Evolutionary conservation across 2,113 vertebrate species (phyloP).

Genomic region (Grammomys dolichurus): DNA sequence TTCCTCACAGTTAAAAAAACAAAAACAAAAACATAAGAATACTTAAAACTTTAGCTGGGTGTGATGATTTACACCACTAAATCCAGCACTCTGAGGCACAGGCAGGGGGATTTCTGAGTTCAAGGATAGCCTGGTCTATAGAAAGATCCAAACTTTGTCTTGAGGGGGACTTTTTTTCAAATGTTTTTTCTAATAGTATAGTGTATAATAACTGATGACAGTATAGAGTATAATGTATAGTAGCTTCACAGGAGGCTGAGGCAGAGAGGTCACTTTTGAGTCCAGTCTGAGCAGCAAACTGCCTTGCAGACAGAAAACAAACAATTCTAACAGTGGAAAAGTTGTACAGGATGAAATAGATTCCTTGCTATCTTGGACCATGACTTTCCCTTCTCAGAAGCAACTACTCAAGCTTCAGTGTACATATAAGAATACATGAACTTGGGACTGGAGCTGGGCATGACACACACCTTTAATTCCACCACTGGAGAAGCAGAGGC

Average conservation of each 20-base stretch:
- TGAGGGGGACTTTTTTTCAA: not conserved
- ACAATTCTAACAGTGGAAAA: not conserved
- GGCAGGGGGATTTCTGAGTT: not conserved
- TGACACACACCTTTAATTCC: no score
- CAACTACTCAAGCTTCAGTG: not conserved
- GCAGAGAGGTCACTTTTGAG: not conserved
- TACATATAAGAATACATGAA: slow-evolving; percentile 20
- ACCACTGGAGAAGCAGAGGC: no score
- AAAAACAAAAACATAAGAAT: not conserved
- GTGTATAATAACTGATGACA: not conserved
- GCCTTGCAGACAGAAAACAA: not conserved
- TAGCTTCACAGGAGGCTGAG: not conserved
- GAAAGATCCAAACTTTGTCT: not conserved
- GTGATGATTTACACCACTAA: not conserved
- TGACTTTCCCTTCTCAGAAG: slow-evolving; percentile 40
- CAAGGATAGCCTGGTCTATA: not conserved
- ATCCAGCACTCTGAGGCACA: not conserved
- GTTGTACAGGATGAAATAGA: not conserved
- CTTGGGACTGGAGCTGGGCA: not conserved
- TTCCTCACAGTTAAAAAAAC: not conserved
- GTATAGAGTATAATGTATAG: not conserved
- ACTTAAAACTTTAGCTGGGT: not conserved
- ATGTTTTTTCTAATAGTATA: not conserved
- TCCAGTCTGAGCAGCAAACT: not conserved
- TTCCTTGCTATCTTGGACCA: not conserved